Percentiles rank a stretch among this genome's conserved stretches.
phyloP scores from a whole-genome alignment of 2,797 vertebrate genomes.

The Serranus cabrilla region DNA sequence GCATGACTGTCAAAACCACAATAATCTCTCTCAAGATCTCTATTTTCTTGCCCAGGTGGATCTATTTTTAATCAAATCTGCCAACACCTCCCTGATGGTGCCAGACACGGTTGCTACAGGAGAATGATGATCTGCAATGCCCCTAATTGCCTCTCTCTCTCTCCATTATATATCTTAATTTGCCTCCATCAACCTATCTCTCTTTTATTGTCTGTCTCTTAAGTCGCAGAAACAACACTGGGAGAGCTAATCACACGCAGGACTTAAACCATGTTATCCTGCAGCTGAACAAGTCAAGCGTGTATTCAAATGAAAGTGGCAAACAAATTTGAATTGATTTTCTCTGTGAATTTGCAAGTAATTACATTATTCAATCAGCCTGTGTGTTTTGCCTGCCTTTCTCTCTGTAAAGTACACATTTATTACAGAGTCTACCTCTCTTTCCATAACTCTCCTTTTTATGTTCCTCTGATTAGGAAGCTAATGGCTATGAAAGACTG shows the following conservation, averaged over 20 bases:
- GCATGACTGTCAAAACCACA: neutral
- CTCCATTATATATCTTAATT: constrained; percentile 1
- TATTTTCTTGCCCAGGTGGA: neutral
- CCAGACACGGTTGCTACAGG: neutral
- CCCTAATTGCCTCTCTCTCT: constrained; percentile 5
- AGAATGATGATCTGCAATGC: constrained; percentile 11
- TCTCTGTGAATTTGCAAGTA: constrained; percentile 44
- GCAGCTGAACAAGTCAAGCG: constrained; percentile 15
- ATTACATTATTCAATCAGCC: constrained; percentile 48
- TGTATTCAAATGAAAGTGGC: constrained; percentile 52
- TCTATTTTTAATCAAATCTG: constrained; percentile 29
- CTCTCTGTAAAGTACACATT: constrained; percentile 3
- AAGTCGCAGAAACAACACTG: constrained; percentile 21
- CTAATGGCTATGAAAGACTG: constrained; percentile 27
- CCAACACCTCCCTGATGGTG: neutral
- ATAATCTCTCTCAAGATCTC: neutral
- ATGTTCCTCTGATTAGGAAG: constrained; percentile 5
- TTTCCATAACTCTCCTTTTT: constrained; percentile 10
- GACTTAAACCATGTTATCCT: constrained; percentile 22
- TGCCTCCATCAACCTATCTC: neutral
- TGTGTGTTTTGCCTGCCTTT: constrained; percentile 22
- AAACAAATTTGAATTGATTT: constrained; percentile 54
- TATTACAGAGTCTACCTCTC: constrained; percentile 6
- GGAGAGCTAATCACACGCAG: constrained; percentile 6
- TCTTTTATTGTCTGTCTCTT: constrained; percentile 17